Evolutionary conservation across 1,140 invertebrate species (phyloP).

Genomic region (Calosoma granatense): DNA sequence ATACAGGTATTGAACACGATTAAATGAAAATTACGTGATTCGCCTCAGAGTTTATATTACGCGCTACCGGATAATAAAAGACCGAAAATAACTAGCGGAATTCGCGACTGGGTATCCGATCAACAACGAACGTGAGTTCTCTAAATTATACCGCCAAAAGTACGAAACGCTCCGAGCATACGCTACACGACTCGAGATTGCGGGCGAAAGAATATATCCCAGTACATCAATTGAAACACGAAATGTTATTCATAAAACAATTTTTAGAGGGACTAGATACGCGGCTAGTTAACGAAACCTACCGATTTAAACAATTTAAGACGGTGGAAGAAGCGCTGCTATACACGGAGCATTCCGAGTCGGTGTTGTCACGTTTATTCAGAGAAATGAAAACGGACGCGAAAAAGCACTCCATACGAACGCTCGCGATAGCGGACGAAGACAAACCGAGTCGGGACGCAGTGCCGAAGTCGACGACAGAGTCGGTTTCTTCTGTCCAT

Average conservation of each 20-base stretch:
- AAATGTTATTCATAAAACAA: neutral
- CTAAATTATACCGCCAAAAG: neutral
- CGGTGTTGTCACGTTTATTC: neutral
- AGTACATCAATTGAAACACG: neutral
- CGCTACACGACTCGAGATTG: too few relatives aligned
- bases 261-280: neutral
- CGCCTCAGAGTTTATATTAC: neutral
- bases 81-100: neutral
- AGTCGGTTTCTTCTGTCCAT: neutral
- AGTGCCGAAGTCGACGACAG: neutral
- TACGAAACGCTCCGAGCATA: too few relatives aligned
- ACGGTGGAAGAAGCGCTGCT: neutral
- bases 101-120: neutral
- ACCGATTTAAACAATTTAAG: neutral
- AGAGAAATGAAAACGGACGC: neutral
- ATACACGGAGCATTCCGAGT: too few relatives aligned
- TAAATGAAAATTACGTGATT: neutral
- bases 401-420: neutral
- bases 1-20: neutral
- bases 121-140: neutral
- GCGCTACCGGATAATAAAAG: neutral
- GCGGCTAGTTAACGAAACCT: too few relatives aligned
- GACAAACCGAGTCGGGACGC: neutral
- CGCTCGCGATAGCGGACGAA: too few relatives aligned
- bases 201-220: neutral